A percentile compares a stretch with the other conserved stretches of the same genome.
Conservation (phyloP, 1,140 invertebrate genomes). For the Pararge aegeria region DNA sequence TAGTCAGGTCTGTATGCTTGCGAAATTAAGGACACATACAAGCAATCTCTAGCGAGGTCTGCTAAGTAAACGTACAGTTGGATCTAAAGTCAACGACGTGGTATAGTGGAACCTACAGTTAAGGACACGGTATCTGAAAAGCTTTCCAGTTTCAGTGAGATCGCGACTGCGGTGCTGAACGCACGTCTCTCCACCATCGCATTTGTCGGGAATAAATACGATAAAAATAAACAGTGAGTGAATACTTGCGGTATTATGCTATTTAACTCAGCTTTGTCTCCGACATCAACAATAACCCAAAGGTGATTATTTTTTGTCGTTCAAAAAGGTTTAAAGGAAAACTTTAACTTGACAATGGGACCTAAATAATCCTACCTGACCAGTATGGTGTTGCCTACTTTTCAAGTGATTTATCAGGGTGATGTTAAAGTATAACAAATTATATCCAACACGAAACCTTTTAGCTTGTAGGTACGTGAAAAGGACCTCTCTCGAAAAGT, state of each 20-base stretch:
- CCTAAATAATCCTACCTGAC: too few relatives aligned
- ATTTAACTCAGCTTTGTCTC: constrained; percentile 11
- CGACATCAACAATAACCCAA: constrained; percentile 10
- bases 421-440: neutral
- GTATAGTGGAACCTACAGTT: neutral
- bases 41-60: neutral
- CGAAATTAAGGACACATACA: too few relatives aligned
- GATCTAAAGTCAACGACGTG: constrained; percentile 5
- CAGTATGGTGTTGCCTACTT: too few relatives aligned
- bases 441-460: neutral
- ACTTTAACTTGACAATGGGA: neutral
- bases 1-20: too few relatives aligned
- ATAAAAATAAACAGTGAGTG: constrained; percentile 11
- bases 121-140: neutral
- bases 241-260: constrained; percentile 14
- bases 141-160: constrained; percentile 20
- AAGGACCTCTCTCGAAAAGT: neutral
- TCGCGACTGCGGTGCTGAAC: constrained; percentile 6
- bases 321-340: neutral
- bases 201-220: constrained; percentile 12
- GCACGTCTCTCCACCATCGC: constrained; percentile 7
- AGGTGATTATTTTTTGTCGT: constrained; percentile 13
- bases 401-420: too few relatives aligned
- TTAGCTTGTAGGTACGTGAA: neutral
- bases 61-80: neutral